phyloP scores from a whole-genome alignment of 1,140 invertebrate species.

The Venturia canescens region DNA sequence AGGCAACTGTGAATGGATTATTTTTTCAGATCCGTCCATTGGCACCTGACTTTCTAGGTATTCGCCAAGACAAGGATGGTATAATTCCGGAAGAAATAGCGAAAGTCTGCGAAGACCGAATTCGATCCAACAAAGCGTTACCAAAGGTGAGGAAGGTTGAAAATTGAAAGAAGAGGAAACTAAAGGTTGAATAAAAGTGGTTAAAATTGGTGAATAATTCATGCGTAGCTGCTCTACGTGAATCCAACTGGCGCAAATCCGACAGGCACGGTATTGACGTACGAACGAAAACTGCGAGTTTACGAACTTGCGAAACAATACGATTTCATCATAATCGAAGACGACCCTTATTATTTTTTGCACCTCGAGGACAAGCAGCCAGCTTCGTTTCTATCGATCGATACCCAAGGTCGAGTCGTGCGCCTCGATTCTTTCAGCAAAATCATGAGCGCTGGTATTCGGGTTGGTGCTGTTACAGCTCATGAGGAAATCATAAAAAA shows the following conservation, averaged over 20 bases:
- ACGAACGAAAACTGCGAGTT: constrained; percentile 76
- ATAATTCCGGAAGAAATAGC: constrained; percentile 67
- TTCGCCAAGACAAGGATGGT: constrained; percentile 71
- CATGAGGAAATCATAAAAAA: constrained; percentile 71
- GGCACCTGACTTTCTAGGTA: constrained; percentile 64
- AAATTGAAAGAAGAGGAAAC: constrained; percentile 50
- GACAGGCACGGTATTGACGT: constrained; percentile 76
- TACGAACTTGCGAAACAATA: constrained; percentile 80
- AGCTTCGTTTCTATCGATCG: constrained; percentile 79
- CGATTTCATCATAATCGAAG: constrained; percentile 81
- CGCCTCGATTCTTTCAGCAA: constrained; percentile 83
- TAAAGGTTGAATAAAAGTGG: no score
- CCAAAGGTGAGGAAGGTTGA: constrained; percentile 67
- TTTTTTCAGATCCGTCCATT: constrained; percentile 65
- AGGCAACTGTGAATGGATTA: no score
- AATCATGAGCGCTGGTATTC: constrained; percentile 78
- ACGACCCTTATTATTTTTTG: constrained; percentile 82
- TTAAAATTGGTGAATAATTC: neutral
- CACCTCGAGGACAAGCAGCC: constrained; percentile 78
- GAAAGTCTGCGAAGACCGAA: constrained; percentile 62
- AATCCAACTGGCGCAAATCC: constrained; percentile 82
- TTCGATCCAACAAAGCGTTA: constrained; percentile 53
- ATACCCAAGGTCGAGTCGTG: constrained; percentile 81
- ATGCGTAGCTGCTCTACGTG: constrained; percentile 77
- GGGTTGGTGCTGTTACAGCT: constrained; percentile 79